Percentiles rank a stretch among this genome's conserved stretches.
phyloP scores from a whole-genome alignment of 2,888 invertebrate genomes.

The Lobophora halterata region DNA sequence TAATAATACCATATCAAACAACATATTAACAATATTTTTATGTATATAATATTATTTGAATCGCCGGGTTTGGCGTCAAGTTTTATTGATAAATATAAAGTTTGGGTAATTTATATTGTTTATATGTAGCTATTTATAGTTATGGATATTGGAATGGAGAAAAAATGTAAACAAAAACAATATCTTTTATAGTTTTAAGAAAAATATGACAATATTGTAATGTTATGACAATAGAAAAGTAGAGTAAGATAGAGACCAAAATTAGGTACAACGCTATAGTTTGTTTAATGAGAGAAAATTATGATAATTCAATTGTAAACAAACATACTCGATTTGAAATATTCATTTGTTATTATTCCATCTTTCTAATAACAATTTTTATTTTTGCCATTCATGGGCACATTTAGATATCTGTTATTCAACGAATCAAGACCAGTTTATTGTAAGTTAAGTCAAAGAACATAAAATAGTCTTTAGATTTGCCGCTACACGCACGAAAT shows the following conservation, averaged over 20 bases:
- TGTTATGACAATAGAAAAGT: conserved; percentile 55
- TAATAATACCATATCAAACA: conserved; percentile 56
- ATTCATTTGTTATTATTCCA: conserved; percentile 4
- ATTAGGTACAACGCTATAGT: conserved; percentile 29
- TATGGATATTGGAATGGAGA: no score
- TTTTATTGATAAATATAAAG: no score
- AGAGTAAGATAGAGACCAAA: conserved; percentile 57
- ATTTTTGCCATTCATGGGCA: no score
- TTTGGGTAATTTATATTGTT: no score
- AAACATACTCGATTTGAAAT: background rate
- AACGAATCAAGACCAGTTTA: conserved; percentile 20
- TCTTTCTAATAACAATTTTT: no score
- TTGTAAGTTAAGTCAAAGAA: conserved; percentile 1
- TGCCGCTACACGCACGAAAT: conserved; percentile 17
- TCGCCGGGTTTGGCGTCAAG: background rate
- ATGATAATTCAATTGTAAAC: conserved; percentile 4
- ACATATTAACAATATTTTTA: conserved; percentile 10
- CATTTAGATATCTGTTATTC: no score
- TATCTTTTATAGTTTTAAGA: conserved; percentile 29
- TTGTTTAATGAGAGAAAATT: conserved; percentile 13
- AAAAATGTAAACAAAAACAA: conserved; percentile 33
- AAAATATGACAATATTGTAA: conserved; percentile 50
- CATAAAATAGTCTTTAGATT: background rate
- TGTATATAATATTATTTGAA: background rate
- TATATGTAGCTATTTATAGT: conserved; percentile 5